Conservation (phyloP, 2,888 invertebrate species). For the Phengaris alcon region DNA sequence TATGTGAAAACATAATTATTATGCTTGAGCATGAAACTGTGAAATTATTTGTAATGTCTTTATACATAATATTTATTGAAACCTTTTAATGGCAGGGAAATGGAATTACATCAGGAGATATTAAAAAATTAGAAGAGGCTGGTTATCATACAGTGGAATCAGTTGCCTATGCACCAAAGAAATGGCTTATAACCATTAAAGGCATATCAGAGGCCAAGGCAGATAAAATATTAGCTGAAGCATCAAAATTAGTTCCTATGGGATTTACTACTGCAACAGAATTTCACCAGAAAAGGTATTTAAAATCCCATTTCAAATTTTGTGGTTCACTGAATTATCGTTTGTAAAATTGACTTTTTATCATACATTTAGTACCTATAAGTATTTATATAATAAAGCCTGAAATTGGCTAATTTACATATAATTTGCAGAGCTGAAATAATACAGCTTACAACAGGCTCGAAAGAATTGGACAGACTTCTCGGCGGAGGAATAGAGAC, state of each 20-base stretch:
- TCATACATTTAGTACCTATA: neutral
- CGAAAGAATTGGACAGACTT: slow-evolving; percentile 94
- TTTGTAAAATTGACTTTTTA: no score
- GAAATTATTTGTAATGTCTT: no score
- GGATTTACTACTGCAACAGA: slow-evolving; percentile 99
- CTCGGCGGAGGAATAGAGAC: slow-evolving; percentile 98
- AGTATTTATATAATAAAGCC: neutral
- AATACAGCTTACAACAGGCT: slow-evolving; percentile 96
- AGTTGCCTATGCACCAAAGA: slow-evolving; percentile 96
- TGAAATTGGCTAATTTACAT: neutral
- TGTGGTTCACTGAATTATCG: neutral
- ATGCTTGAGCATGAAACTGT: no score
- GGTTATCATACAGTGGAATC: slow-evolving; percentile 97
- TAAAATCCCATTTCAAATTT: neutral
- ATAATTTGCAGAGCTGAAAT: slow-evolving; percentile 86
- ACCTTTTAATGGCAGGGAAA: slow-evolving; percentile 82
- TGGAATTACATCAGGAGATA: slow-evolving; percentile 93
- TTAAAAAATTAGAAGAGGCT: slow-evolving; percentile 95
- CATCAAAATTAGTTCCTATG: slow-evolving; percentile 96
- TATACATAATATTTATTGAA: no score
- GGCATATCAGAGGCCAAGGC: slow-evolving; percentile 99
- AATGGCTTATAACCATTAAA: slow-evolving; percentile 91
- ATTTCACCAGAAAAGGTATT: slow-evolving; percentile 91
- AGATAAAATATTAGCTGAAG: slow-evolving; percentile 94
- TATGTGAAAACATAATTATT: no score